phyloP scores from a whole-genome alignment of 2,888 invertebrate genomes.

The Digitonthophagus gazella region DNA sequence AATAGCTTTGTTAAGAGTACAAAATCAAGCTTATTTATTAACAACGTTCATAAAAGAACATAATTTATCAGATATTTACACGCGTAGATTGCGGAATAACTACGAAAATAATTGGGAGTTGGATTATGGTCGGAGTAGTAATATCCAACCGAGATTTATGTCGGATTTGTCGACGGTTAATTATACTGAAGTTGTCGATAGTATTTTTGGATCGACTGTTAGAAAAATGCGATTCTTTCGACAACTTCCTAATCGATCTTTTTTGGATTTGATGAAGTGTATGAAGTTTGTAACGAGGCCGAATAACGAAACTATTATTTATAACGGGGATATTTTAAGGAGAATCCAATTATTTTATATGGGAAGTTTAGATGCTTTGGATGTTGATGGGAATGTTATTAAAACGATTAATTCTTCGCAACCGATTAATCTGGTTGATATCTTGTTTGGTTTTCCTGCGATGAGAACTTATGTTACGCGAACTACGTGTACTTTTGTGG shows the following conservation, averaged over 20 bases:
- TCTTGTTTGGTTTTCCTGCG: conserved; percentile 17
- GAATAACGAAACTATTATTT: conserved; percentile 27
- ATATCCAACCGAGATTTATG: background rate
- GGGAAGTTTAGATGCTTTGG: conserved; percentile 17
- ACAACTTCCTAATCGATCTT: background rate
- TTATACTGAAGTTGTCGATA: background rate
- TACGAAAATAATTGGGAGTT: background rate
- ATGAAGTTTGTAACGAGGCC: conserved; percentile 15
- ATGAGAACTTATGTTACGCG: conserved; percentile 14
- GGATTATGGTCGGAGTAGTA: background rate
- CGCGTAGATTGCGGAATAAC: background rate
- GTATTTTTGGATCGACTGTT: background rate
- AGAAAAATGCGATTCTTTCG: background rate
- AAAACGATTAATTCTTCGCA: conserved; percentile 3
- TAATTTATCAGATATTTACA: background rate
- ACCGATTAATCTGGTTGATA: conserved; percentile 22
- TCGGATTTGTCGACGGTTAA: background rate
- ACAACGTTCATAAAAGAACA: background rate
- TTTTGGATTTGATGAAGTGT: background rate
- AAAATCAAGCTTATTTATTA: background rate
- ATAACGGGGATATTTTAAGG: conserved; percentile 25
- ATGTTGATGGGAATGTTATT: background rate
- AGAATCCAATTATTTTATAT: conserved; percentile 22
- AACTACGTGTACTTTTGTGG: conserved; percentile 7
- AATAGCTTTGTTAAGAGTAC: background rate